Percentiles rank a stretch among this genome's conserved stretches.
phyloP scores from a whole-genome alignment of 2,113 vertebrate species.

The Tyrannus savana region DNA sequence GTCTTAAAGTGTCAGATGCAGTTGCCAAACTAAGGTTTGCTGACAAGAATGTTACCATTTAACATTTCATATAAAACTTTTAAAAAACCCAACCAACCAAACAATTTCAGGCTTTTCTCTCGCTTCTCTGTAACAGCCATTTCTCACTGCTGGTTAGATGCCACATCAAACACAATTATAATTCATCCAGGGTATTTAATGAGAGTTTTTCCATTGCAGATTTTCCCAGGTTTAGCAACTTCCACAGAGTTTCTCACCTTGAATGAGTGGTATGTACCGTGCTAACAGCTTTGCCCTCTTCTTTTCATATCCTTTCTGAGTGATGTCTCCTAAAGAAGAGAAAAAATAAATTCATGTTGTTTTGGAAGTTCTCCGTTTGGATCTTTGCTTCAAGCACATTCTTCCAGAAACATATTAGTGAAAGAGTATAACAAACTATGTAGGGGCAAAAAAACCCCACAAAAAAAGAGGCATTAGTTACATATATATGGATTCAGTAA shows the following conservation, averaged over 20 bases:
- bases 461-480: background rate
- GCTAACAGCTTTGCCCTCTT: constrained; percentile 80
- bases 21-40: background rate
- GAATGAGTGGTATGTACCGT: constrained; percentile 72
- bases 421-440: background rate
- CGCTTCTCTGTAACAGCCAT: background rate
- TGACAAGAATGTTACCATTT: background rate
- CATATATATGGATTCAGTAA: background rate
- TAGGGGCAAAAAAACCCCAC: background rate
- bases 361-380: background rate
- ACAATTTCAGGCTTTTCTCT: background rate
- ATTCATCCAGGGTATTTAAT: background rate
- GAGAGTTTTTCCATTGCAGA: background rate
- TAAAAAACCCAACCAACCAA: background rate
- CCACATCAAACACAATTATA: background rate
- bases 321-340: constrained; percentile 77
- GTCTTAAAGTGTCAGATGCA: background rate
- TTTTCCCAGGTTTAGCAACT: background rate
- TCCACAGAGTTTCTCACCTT: constrained; percentile 65
- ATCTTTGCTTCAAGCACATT: background rate
- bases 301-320: constrained; percentile 83
- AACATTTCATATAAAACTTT: background rate
- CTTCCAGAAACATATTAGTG: background rate
- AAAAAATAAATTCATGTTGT: background rate
- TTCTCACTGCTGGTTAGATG: background rate